phyloP scores from a whole-genome alignment of 2,113 vertebrate genomes.

The Pimephales promelas region DNA sequence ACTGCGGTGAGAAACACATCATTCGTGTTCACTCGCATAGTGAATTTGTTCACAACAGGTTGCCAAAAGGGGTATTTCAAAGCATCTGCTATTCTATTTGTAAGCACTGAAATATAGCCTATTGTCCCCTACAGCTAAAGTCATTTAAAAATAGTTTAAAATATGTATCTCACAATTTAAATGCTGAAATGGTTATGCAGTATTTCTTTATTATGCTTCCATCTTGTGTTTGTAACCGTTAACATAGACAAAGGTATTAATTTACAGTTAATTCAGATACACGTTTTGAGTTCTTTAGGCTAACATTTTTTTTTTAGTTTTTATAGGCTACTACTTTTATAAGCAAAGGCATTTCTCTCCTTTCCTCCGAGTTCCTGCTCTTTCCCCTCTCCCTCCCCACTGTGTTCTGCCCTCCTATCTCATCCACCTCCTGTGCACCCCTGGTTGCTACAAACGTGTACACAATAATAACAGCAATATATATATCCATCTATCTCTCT shows the following conservation, averaged over 20 bases:
- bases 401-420: conserved; percentile 51
- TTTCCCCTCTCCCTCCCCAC: conserved; percentile 11
- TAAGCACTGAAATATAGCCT: background rate
- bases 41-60: conserved; percentile 1
- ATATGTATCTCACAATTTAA: background rate
- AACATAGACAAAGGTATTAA: background rate
- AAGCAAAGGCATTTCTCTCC: background rate
- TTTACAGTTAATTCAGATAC: background rate
- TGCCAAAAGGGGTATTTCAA: background rate
- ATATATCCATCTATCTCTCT: conserved; percentile 78
- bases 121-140: background rate
- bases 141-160: background rate
- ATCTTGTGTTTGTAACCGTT: background rate
- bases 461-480: conserved; percentile 75
- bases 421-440: conserved; percentile 52
- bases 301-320: background rate
- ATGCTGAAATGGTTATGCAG: background rate
- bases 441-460: conserved; percentile 80
- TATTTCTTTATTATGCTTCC: too few relatives aligned
- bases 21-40: background rate
- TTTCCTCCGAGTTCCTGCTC: conserved; percentile 12
- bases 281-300: background rate
- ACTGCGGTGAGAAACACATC: background rate
- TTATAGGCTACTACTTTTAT: background rate
- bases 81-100: background rate